Conservation (phyloP, 2,113 vertebrate species). For the Erythrolamprus reginae region DNA sequence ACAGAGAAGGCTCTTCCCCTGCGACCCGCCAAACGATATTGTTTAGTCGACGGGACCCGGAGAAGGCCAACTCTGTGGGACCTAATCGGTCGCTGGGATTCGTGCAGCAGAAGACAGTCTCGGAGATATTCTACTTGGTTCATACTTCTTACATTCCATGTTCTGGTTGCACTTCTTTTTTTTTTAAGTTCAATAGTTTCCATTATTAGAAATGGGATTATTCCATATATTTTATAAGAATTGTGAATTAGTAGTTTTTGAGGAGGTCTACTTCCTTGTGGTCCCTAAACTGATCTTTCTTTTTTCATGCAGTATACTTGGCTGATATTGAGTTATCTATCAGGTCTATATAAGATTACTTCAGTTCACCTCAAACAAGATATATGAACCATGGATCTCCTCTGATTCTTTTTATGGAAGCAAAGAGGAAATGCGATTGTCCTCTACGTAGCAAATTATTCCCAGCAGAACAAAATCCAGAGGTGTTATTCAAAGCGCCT, state of each 20-base stretch:
- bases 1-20: no score
- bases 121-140: no score
- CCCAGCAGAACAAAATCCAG: not conserved
- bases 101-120: no score
- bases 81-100: no score
- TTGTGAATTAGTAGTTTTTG: not conserved
- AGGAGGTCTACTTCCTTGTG: not conserved
- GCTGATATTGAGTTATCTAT: not conserved
- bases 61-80: no score
- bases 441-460: not conserved
- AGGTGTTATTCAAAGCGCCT: not conserved
- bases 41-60: no score
- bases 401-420: not conserved
- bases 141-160: not conserved
- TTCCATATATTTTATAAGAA: not conserved
- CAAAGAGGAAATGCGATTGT: not conserved
- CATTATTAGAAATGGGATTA: not conserved
- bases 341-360: not conserved
- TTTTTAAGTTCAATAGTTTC: not conserved
- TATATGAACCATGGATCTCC: not conserved
- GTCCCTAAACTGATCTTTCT: not conserved
- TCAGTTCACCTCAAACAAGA: not conserved
- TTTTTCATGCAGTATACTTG: not conserved
- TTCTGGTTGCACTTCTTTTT: not conserved
- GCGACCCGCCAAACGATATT: no score